Evolutionary conservation across 2,113 vertebrate genomes (phyloP), one percentile per base, ranked within the genome.

Genomic region (Oryzias javanicus): DNA sequence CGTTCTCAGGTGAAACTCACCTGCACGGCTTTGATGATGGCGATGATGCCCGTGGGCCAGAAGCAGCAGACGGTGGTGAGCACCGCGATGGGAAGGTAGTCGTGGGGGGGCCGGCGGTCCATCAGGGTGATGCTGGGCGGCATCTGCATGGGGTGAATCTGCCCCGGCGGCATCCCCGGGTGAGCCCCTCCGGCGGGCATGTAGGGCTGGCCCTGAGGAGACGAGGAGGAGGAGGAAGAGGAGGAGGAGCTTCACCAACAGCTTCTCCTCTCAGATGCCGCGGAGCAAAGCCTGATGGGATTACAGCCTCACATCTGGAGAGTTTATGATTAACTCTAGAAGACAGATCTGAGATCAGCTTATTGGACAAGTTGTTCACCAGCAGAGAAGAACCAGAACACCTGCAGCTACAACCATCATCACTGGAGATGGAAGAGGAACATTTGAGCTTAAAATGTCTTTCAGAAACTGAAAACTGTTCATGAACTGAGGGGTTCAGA

Each of bases 31-130:
- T 97, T 97, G 89, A 96, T 93, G 83, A 97, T 97, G 12, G 95
- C 95, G 46, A 96, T 94, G 86, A 97, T 95, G 76, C 95, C 95
- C 0, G 95, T 96, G 1, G 95, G 95, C 95, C 95, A 97, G 89
- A 97, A 97, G 88, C 95, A 97, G 90, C 95, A 97, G 80, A 97
- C 92, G 17, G 95, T 97, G 81, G 94, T 97, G 81, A 97, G 91
- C 73, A 97, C 94, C 0, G 95, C 95, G 17, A 97, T 96, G 85
- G 95, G 95, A 87, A 96, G 91, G 86, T 97, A 97, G 87, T 97
- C 95, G n/a, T 97, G 95, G 0, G 95, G 95, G 0, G 95, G 93
- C 35, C 93, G 91, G 4, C 94, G 92, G 0, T 95, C 94, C 93
- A 96, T 91, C 19, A 97, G 81, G 56, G 94, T 92, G 61, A 96